Conservation (phyloP, 2,113 vertebrate genomes). For the Heptranchias perlo region DNA sequence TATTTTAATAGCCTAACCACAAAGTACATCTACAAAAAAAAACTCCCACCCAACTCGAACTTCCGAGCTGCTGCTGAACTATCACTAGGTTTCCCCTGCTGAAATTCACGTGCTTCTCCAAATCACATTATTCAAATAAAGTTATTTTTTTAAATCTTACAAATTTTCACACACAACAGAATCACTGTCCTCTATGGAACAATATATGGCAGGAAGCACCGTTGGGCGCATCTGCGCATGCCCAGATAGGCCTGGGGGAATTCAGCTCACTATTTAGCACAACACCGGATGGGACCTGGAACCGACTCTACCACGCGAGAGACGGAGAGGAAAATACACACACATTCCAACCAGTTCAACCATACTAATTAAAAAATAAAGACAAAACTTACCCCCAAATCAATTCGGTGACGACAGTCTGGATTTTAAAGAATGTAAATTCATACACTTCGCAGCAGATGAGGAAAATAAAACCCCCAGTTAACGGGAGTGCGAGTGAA, state of each 20-base stretch:
- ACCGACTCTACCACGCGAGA: not conserved
- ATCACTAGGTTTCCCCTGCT: not conserved
- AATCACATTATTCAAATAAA: not conserved
- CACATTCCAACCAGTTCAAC: not conserved
- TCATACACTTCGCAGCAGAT: not conserved
- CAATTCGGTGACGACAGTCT: not conserved
- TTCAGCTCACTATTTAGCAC: conserved; percentile 17
- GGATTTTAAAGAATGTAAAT: not conserved
- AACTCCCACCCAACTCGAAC: not conserved
- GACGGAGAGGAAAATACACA: not conserved
- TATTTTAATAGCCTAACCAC: not conserved
- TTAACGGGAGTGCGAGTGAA: not conserved
- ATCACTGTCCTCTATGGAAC: not conserved
- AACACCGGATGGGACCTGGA: not conserved
- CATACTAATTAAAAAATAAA: not conserved
- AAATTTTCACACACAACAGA: conserved; percentile 1
- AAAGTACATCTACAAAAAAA: not conserved
- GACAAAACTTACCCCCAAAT: not conserved
- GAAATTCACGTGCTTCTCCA: not conserved
- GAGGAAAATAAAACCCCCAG: not conserved
- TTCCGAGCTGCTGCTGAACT: not conserved
- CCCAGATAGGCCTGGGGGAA: not conserved
- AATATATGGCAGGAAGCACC: not conserved
- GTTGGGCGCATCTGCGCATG: not conserved
- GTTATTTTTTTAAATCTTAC: not conserved